Evolutionary conservation across 2,797 vertebrate species (phyloP), one percentile per base, ranked within the genome.

Genomic region (Acanthurus tractus): DNA sequence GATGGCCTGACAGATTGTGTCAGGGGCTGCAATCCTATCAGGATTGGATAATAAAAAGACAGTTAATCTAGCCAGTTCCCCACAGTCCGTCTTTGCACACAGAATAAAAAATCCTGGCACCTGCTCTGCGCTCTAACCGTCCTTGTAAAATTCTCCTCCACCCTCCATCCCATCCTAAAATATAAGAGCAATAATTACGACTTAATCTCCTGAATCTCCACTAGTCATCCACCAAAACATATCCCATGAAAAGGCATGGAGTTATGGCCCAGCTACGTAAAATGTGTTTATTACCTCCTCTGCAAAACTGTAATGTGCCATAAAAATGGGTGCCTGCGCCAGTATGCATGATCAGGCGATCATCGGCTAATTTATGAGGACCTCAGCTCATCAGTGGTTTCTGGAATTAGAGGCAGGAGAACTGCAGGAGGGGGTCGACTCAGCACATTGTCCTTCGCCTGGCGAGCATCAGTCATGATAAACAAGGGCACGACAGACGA

Each of bases 1-100:
- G 89, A 92, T 91, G 84, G 78, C 74, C 88, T 86, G 90, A 84
- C 86, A 92, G 90, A 94, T 88, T 93, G 87, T 83, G 87, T 93
- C 88, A 83, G 59, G 61, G 82, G 70, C 79, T 92, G 80, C 82
- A 90, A 86, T 88, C 82, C 88, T 92, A 86, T 89, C 87, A 88
- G 83, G 81, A 79, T 71, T 82, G 79, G 86, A 91, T 92, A 89
- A 93, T 92, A 90, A 93, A 95, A 88, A 86, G 76, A 83, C 79
- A 86, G 88, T 93, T 95, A 90, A 94, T 95, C 88, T 85, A 81
- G 62, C 80, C 80, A 74, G 81, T 79, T 90, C 82, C 87, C 80
- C 42, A 65, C 25, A 77, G 82, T 83, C 67, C 46, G 72, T 78
- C 70, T 88, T 80, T 78, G 80, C 76, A 61, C 86, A 67, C 25